phyloP scores from a whole-genome alignment of 2,888 invertebrate genomes.

The Drepanosiphum platanoidis region DNA sequence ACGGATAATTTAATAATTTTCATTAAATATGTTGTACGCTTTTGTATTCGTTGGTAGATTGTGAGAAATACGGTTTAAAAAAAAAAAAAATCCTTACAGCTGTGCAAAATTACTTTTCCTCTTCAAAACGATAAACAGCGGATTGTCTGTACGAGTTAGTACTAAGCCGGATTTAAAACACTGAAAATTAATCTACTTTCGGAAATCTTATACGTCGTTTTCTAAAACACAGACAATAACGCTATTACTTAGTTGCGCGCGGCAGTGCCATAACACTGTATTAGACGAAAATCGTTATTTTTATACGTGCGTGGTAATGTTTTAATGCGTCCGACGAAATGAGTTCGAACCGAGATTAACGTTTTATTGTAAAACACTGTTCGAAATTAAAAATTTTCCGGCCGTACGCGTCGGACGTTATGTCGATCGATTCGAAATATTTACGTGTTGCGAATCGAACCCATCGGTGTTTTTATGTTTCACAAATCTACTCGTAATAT shows the following conservation, averaged over 20 bases:
- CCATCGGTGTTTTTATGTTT: neutral
- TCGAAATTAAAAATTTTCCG: neutral
- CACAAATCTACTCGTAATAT: too few species aligned
- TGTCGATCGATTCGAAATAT: neutral
- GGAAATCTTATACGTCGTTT: neutral
- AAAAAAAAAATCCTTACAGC: too few species aligned
- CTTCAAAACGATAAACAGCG: neutral
- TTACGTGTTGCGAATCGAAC: neutral
- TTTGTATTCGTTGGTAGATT: too few species aligned
- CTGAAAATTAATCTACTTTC: neutral
- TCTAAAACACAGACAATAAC: neutral
- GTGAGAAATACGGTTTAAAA: too few species aligned
- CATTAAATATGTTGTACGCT: too few species aligned
- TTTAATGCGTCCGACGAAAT: neutral
- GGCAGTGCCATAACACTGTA: neutral
- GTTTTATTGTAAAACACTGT: neutral
- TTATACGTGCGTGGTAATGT: neutral
- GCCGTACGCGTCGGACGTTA: neutral
- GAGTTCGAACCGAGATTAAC: neutral
- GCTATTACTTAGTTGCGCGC: neutral
- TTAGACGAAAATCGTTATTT: neutral
- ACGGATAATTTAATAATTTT: too few species aligned
- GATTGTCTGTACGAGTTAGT: neutral
- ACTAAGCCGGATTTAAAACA: neutral
- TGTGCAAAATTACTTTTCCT: neutral